Evolutionary conservation across 2,797 vertebrate species (phyloP).

Genomic region (Vespertilio murinus): DNA sequence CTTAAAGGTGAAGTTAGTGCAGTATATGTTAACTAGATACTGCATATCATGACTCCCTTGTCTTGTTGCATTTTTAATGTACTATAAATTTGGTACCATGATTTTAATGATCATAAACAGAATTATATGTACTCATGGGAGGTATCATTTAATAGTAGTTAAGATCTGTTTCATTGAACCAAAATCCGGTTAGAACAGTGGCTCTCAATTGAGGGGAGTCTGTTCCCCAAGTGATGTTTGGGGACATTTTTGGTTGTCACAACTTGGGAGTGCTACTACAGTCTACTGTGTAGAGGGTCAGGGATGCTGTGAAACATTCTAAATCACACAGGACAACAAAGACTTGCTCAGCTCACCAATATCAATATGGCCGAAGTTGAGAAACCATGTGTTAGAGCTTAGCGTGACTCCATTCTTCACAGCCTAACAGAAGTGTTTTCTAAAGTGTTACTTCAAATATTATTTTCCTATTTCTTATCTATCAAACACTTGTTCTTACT

Average conservation of each 20-base stretch:
- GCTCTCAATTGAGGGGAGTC: background rate
- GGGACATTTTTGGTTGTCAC: background rate
- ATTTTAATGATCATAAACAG: background rate
- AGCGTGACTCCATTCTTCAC: background rate
- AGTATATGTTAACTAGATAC: background rate
- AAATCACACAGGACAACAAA: background rate
- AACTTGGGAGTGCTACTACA: background rate
- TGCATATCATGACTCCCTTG: background rate
- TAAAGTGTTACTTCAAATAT: background rate
- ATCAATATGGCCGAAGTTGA: background rate
- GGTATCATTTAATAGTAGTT: background rate
- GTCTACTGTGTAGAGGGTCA: background rate
- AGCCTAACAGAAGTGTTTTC: background rate
- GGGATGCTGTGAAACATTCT: background rate
- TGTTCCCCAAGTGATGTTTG: background rate
- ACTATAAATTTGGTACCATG: background rate
- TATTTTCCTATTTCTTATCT: background rate
- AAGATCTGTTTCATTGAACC: constrained; percentile 1
- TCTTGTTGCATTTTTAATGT: background rate
- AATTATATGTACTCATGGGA: background rate
- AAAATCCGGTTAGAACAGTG: background rate
- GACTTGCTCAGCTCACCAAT: background rate
- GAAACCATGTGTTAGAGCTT: background rate
- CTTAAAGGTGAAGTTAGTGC: background rate
- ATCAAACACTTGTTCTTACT: background rate